Base-by-base conservation (phyloP, 1,140 invertebrate genomes). In the Trinorchestia longiramus region DNA sequence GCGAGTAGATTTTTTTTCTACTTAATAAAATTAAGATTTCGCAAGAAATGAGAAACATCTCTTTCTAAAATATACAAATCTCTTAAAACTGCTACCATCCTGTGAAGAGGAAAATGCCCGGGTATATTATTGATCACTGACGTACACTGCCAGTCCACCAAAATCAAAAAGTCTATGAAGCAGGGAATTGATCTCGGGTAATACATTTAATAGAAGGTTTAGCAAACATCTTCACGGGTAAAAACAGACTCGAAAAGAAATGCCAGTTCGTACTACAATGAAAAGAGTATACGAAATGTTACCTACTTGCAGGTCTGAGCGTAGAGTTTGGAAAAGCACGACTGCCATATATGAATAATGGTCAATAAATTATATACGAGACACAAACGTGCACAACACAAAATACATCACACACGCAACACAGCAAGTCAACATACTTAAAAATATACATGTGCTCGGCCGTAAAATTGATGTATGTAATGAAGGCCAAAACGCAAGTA, bases 301-400 rank as follows among this genome's bases (percentile, higher is more conserved):
- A 36, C 62, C 15, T 36, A 77, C 62, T 1, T 77, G 62, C 62
- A 77, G 62, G 62, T 77, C 62, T 90, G 3, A 28, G 88, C 4
- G 28, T 3, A 42, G 41, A 90, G 28, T 90, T 41, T 42, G n/a
- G 88, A 42, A 42, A 90, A 43, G 41, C 88, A 90, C 88, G 41
- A 90, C 42, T 11, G 43, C 43, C 28, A 90, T 41, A 90, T 28
- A 36, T 19, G 36, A 41, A 90, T 90, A 90, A 41, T n/a, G 41
- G 88, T 90, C 88, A 90, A 90, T 90, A 90, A 90, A 90, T 90
- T 42, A 90, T 4, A 90, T 90, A 90, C 36, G 88, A 90, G 88
- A 90, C 88, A 43, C 23, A 43, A 90, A 90, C 88, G 88, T 19
- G 88, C 88, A 41, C 11, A 43, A 15, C 43, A 90, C 88, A 36